These are phyloP conservation scores for Achatina immaculata DNA, from an alignment of 1,140 invertebrate species.

Conservation along the genomic window DNA sequence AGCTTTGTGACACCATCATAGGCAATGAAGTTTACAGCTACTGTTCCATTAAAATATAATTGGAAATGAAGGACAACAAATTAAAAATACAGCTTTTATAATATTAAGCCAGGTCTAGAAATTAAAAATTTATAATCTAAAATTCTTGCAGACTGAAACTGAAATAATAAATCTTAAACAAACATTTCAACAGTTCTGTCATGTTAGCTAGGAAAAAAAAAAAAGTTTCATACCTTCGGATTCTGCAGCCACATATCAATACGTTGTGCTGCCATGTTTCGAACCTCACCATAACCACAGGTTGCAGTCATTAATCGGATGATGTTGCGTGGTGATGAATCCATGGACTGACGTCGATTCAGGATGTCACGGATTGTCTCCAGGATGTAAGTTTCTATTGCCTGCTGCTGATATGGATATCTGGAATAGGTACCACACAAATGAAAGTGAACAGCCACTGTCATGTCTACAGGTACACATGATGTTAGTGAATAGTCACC, in stretches of 20 bases:
- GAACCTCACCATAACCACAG: constrained; percentile 87
- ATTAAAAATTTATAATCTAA: too few species aligned
- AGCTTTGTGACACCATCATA: too few species aligned
- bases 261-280: constrained; percentile 84
- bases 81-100: too few species aligned
- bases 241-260: constrained; percentile 96
- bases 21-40: too few species aligned
- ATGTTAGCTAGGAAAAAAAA: background rate
- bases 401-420: constrained; percentile 78
- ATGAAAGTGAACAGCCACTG: too few species aligned
- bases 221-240: constrained; percentile 78
- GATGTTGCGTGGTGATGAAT: constrained; percentile 89
- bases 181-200: background rate
- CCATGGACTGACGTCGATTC: constrained; percentile 84
- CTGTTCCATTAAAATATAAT: too few species aligned
- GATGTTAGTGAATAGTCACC: too few species aligned
- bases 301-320: constrained; percentile 86
- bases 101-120: too few species aligned
- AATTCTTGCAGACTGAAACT: too few species aligned
- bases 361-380: constrained; percentile 91
- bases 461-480: too few species aligned
- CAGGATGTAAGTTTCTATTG: constrained; percentile 85
- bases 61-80: too few species aligned
- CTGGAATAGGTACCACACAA: constrained; percentile 69
- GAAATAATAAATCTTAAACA: too few species aligned